Evolutionary conservation across 2,797 vertebrate species (phyloP).

Genomic region (Distichodus sexfasciatus): DNA sequence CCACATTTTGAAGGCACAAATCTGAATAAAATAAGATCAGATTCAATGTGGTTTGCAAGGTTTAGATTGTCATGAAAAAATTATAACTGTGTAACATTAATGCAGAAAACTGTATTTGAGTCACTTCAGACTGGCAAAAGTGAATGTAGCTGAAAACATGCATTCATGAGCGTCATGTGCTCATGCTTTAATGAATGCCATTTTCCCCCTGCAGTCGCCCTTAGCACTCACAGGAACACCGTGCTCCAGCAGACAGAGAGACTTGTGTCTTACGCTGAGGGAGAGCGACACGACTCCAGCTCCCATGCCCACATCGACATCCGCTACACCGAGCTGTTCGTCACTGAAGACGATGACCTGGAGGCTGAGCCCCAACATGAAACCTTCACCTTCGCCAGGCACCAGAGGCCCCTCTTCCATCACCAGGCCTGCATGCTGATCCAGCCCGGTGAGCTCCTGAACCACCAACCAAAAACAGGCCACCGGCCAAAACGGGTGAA

Average conservation of each 20-base stretch:
- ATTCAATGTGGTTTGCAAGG: too few species aligned
- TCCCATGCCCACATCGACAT: slow-evolving; percentile 67
- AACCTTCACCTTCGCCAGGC: slow-evolving; percentile 66
- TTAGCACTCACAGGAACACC: slow-evolving; percentile 65
- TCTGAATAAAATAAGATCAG: too few species aligned
- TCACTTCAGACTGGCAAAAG: too few species aligned
- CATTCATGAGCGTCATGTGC: too few species aligned
- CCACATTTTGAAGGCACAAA: too few species aligned
- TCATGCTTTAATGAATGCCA: too few species aligned
- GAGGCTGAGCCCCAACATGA: slow-evolving; percentile 58
- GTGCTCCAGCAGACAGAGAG: slow-evolving; percentile 61
- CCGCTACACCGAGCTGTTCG: slow-evolving; percentile 70
- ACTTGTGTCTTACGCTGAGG: slow-evolving; percentile 61
- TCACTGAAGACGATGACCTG: slow-evolving; percentile 60
- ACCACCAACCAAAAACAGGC: neutral
- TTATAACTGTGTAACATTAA: too few species aligned
- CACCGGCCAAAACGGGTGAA: slow-evolving; percentile 61
- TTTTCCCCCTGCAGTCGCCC: slow-evolving; percentile 55
- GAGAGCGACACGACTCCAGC: slow-evolving; percentile 47
- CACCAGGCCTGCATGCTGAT: slow-evolving; percentile 67
- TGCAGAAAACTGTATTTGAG: too few species aligned
- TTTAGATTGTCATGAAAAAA: too few species aligned
- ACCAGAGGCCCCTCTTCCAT: slow-evolving; percentile 64
- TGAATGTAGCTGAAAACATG: too few species aligned
- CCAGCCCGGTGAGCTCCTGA: slow-evolving; percentile 26